These are phyloP conservation scores for Callimorpha dominula DNA, from an alignment of 2,888 invertebrate genomes.

Conservation along the genomic window DNA sequence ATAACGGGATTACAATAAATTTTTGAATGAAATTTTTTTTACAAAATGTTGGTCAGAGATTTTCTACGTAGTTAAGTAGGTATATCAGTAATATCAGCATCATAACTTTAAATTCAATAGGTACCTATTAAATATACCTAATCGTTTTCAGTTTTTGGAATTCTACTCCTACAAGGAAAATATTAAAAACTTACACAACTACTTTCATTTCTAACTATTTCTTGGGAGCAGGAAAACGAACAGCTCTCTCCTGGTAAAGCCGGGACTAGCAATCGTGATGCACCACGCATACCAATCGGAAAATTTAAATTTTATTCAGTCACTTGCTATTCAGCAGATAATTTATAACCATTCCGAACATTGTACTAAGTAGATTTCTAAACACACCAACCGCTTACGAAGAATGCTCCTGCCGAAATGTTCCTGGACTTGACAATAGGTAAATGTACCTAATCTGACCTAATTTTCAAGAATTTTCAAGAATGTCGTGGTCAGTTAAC, in stretches of 20 bases:
- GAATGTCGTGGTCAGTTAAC: too few species aligned
- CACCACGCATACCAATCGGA: slow-evolving; percentile 71
- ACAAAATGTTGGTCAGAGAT: neutral
- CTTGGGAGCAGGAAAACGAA: slow-evolving; percentile 72
- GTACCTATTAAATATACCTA: neutral
- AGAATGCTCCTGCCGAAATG: slow-evolving; percentile 15
- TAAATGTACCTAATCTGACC: too few species aligned
- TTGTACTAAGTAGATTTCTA: slow-evolving; percentile 41
- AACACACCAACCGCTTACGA: neutral
- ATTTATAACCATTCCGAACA: slow-evolving; percentile 43
- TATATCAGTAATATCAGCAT: neutral
- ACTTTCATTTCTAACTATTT: slow-evolving; percentile 69
- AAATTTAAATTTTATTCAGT: slow-evolving; percentile 58
- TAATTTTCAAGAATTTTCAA: too few species aligned
- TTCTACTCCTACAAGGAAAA: neutral
- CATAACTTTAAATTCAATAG: neutral
- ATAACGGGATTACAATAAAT: too few species aligned
- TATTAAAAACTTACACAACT: neutral
- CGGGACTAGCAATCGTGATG: slow-evolving; percentile 57
- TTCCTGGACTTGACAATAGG: too few species aligned
- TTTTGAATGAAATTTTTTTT: too few species aligned
- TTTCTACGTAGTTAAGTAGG: neutral
- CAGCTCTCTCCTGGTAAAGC: slow-evolving; percentile 72
- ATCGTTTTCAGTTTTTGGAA: too few species aligned
- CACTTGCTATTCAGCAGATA: slow-evolving; percentile 49